These are phyloP conservation scores for Entelurus aequoreus DNA, from an alignment of 2,113 vertebrate species.

Conservation along the genomic window DNA sequence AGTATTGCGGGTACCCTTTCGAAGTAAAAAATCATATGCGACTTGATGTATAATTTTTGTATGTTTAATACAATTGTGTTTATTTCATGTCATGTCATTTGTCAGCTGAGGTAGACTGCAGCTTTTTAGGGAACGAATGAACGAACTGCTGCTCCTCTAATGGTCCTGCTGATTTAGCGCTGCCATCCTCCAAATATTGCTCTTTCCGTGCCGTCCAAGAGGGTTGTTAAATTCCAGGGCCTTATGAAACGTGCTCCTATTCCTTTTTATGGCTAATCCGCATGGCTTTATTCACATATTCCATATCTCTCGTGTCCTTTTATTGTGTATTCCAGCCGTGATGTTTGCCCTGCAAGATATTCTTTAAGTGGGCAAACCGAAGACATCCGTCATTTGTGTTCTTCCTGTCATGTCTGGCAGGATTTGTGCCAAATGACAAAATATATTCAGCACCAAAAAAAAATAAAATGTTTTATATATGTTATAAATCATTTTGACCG, in stretches of 20 bases:
- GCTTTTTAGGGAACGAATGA: too few relatives aligned
- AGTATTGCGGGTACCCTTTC: too few relatives aligned
- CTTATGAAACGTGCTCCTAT: background rate
- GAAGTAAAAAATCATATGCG: too few relatives aligned
- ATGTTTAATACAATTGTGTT: too few relatives aligned
- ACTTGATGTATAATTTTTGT: too few relatives aligned
- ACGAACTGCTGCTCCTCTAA: background rate
- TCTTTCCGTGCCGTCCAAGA: background rate
- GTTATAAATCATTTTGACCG: constrained; percentile 2
- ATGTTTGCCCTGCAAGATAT: background rate
- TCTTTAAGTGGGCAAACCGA: background rate
- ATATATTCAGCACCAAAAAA: background rate
- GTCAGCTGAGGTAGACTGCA: too few relatives aligned
- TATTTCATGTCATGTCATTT: too few relatives aligned
- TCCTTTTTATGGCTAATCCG: background rate
- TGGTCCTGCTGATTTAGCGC: background rate
- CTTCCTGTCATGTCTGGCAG: background rate
- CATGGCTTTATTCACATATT: too few relatives aligned
- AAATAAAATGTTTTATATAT: background rate
- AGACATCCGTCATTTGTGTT: background rate
- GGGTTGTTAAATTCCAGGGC: background rate
- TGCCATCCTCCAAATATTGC: background rate
- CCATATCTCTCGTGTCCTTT: too few relatives aligned
- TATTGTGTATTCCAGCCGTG: background rate
- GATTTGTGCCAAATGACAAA: background rate